Evolutionary conservation across 2,113 vertebrate genomes (phyloP).

Genomic region (Calypte anna): DNA sequence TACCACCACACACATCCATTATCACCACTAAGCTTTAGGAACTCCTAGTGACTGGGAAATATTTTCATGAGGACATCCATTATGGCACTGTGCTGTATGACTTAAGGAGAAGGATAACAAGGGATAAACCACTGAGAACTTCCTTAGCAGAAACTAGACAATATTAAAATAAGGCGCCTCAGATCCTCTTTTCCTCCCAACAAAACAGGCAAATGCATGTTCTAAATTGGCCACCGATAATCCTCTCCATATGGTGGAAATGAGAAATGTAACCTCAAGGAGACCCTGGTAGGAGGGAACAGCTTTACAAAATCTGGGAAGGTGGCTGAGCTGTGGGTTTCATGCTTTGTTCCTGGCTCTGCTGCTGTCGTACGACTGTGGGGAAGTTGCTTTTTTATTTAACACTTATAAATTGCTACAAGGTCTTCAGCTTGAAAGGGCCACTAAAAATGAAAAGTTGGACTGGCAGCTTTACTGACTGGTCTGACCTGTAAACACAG

Average conservation of each 20-base stretch:
- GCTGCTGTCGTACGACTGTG: not conserved
- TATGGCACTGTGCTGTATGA: not conserved
- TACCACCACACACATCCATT: not conserved
- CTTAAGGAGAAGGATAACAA: not conserved
- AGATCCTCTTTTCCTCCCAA: not conserved
- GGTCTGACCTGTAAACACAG: not conserved
- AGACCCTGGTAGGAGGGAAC: constrained; percentile 11
- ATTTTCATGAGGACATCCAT: not conserved
- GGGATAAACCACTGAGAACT: not conserved
- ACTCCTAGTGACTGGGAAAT: not conserved
- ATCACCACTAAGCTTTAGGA: not conserved
- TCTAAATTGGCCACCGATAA: constrained; percentile 6
- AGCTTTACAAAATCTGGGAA: not conserved
- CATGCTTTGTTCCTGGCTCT: not conserved
- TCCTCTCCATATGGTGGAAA: constrained; percentile 15
- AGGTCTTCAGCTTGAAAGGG: not conserved
- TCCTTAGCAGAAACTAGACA: not conserved
- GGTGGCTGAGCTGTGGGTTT: not conserved
- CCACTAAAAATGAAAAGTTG: not conserved
- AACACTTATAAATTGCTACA: not conserved
- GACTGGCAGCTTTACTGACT: not conserved
- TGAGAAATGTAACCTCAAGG: not conserved
- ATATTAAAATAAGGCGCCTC: not conserved
- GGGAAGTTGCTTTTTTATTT: not conserved
- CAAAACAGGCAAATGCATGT: not conserved